These are phyloP conservation scores for Zaprionus tsacasi DNA, from an alignment of 1,140 invertebrate genomes.

Conservation along the genomic window DNA sequence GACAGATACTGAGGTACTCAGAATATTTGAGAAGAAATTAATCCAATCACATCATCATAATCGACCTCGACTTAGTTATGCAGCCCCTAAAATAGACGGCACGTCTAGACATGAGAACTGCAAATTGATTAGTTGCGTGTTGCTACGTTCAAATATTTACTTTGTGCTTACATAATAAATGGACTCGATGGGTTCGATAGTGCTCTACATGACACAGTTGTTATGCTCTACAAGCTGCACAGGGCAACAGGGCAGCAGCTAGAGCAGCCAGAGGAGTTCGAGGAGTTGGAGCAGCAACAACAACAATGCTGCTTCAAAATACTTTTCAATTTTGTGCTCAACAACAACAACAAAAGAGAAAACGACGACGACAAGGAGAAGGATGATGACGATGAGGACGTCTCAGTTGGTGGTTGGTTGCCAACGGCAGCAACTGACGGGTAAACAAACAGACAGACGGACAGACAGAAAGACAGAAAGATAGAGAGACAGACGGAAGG, in stretches of 20 bases:
- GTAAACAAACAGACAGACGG: constrained; percentile 46
- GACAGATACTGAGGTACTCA: not conserved
- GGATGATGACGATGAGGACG: not conserved
- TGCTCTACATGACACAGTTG: constrained; percentile 42
- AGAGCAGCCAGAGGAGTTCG: too few relatives aligned
- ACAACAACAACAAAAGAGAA: constrained; percentile 62
- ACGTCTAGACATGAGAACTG: constrained; percentile 22
- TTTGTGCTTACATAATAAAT: constrained; percentile 25
- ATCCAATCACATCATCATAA: not conserved
- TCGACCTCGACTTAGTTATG: not conserved
- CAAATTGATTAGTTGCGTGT: constrained; percentile 29
- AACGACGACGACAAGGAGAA: constrained; percentile 36
- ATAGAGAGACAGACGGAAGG: constrained; percentile 10
- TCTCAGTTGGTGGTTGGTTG: constrained; percentile 49
- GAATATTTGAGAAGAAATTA: not conserved
- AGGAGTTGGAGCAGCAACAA: constrained; percentile 17
- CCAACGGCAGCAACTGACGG: constrained; percentile 45
- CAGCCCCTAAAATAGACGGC: not conserved
- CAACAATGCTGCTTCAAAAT: constrained; percentile 63
- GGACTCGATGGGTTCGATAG: constrained; percentile 30
- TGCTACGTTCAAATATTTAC: constrained; percentile 31
- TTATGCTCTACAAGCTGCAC: constrained; percentile 39
- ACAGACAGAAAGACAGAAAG: constrained; percentile 18
- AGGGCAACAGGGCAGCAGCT: constrained; percentile 35
- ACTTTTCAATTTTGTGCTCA: constrained; percentile 83